These are phyloP conservation scores for Drosophila sordidula DNA, from an alignment of 2,888 invertebrate genomes.

Conservation along the genomic window DNA sequence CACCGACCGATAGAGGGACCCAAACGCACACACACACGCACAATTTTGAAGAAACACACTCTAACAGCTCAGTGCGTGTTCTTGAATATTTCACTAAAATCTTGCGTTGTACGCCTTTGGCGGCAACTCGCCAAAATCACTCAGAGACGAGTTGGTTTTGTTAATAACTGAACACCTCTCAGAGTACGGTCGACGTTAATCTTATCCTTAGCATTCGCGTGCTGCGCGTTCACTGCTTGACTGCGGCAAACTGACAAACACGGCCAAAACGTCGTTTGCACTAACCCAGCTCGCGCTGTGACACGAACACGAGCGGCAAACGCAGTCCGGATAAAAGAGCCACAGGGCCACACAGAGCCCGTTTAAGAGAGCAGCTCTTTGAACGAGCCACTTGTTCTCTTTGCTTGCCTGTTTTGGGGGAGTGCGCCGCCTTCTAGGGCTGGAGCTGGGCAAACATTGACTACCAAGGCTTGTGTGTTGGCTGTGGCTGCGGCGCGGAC, in stretches of 20 bases:
- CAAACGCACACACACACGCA: conserved; percentile 14
- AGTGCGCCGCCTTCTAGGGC: conserved; percentile 8
- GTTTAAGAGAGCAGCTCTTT: conserved; percentile 43
- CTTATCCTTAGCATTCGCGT: conserved; percentile 59
- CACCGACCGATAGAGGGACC: not conserved
- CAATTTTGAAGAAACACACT: conserved; percentile 2
- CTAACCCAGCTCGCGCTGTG: conserved; percentile 56
- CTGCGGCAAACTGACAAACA: conserved; percentile 76
- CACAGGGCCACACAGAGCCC: conserved; percentile 2
- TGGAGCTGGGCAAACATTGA: conserved; percentile 23
- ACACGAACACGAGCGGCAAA: conserved; percentile 39
- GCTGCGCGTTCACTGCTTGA: conserved; percentile 68
- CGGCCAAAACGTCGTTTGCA: conserved; percentile 31
- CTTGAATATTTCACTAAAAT: conserved; percentile 17
- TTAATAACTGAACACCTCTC: conserved; percentile 7
- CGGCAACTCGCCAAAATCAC: conserved; percentile 39
- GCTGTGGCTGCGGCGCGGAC: conserved; percentile 18
- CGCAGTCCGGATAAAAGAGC: conserved; percentile 52
- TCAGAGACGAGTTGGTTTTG: conserved; percentile 13
- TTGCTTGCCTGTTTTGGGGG: conserved; percentile 10
- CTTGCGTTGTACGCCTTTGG: conserved; percentile 29
- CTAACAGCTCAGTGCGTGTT: conserved; percentile 15
- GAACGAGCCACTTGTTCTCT: conserved; percentile 27
- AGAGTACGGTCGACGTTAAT: conserved; percentile 2
- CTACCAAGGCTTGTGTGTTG: conserved; percentile 3